Evolutionary conservation across 2,888 invertebrate species (phyloP).

Genomic region (Drosophila eohydei): DNA sequence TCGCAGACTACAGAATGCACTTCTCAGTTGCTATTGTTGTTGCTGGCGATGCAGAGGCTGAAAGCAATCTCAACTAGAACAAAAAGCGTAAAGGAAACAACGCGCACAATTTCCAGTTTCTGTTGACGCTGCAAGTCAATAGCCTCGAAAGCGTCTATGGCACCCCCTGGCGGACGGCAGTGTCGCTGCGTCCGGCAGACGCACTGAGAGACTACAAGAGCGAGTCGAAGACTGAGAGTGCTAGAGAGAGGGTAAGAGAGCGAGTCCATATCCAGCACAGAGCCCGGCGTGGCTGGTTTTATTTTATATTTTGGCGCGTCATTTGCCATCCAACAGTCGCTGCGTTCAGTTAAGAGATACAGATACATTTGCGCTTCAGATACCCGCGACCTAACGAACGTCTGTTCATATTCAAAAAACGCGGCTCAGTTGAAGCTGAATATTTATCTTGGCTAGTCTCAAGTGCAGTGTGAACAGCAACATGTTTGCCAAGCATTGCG

Average conservation of each 20-base stretch:
- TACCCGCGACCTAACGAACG: slow-evolving; percentile 26
- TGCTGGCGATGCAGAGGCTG: slow-evolving; percentile 26
- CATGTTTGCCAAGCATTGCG: slow-evolving; percentile 63
- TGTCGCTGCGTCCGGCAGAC: slow-evolving; percentile 47
- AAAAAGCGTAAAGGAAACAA: slow-evolving; percentile 35
- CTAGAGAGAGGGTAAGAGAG: slow-evolving; percentile 6
- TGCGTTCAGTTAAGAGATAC: slow-evolving; percentile 63
- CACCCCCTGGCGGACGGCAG: slow-evolving; percentile 48
- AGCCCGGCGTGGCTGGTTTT: slow-evolving; percentile 67
- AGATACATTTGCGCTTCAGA: slow-evolving; percentile 31
- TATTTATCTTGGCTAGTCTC: slow-evolving; percentile 29
- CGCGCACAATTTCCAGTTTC: slow-evolving; percentile 72
- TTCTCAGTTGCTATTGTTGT: slow-evolving; percentile 10
- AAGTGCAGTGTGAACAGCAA: slow-evolving; percentile 59
- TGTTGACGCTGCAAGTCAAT: slow-evolving; percentile 65
- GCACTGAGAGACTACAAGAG: slow-evolving; percentile 18
- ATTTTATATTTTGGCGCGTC: slow-evolving; percentile 79
- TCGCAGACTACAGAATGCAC: slow-evolving; percentile 36
- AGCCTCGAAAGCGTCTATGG: slow-evolving; percentile 62
- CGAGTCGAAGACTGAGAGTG: slow-evolving; percentile 13
- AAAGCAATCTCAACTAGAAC: slow-evolving; percentile 50
- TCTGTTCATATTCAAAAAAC: neutral
- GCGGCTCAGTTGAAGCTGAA: slow-evolving; percentile 8
- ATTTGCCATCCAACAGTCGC: slow-evolving; percentile 71
- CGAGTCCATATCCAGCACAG: slow-evolving; percentile 51